Evolutionary conservation across 2,797 vertebrate species (phyloP).

Genomic region (Sebastolobus altivelis): DNA sequence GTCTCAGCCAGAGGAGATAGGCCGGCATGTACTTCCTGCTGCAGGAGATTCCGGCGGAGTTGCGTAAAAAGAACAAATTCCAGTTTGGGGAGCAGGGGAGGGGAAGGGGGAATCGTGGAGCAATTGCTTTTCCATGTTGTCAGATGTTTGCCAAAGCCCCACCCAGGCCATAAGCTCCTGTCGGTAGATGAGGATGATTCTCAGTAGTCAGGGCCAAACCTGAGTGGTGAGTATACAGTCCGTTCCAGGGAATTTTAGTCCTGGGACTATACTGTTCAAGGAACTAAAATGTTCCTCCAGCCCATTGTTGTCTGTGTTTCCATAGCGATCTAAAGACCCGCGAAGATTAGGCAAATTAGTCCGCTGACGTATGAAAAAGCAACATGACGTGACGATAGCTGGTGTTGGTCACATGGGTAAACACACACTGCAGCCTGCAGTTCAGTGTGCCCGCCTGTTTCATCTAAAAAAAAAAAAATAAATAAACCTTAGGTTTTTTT

Average conservation of each 20-base stretch:
- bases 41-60: slow-evolving; percentile 48
- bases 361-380: neutral
- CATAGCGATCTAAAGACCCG: neutral
- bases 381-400: neutral
- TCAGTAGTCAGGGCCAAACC: slow-evolving; percentile 23
- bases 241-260: neutral
- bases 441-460: neutral
- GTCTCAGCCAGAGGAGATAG: slow-evolving; percentile 45
- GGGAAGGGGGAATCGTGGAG: slow-evolving; percentile 16
- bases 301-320: neutral
- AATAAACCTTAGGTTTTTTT: too few species aligned
- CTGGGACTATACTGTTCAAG: neutral
- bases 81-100: slow-evolving; percentile 50
- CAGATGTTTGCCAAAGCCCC: slow-evolving; percentile 56
- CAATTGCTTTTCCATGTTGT: slow-evolving; percentile 58
- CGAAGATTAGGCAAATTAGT: neutral
- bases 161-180: slow-evolving; percentile 59
- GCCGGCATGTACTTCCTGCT: slow-evolving; percentile 61
- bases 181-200: slow-evolving; percentile 21
- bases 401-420: neutral
- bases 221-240: neutral
- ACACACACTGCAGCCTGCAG: neutral
- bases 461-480: neutral
- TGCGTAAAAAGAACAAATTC: slow-evolving; percentile 70
- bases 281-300: neutral